Evolutionary conservation across 92 coral and sea anemone genomes (phyloP).

Genomic region (Phenganax subtilis): DNA sequence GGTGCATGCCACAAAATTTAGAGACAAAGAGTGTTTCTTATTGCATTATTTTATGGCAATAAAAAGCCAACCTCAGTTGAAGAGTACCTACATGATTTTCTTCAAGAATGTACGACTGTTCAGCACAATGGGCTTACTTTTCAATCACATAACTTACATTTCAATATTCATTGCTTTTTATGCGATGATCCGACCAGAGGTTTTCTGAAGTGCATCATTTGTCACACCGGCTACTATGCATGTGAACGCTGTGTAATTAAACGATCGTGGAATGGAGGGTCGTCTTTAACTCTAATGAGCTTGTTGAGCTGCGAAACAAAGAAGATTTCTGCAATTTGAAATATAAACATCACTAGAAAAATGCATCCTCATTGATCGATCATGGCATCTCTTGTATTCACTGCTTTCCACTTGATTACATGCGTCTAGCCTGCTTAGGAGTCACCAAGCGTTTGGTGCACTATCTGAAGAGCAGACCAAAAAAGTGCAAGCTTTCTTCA

Average conservation of each 20-base stretch:
- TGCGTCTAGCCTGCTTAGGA: slow-evolving; percentile 5
- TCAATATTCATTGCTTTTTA: not conserved
- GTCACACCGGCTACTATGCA: not conserved
- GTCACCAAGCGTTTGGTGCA: not conserved
- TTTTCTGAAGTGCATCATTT: not conserved
- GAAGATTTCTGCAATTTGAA: not conserved
- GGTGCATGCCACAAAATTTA: no score
- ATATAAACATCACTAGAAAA: not conserved
- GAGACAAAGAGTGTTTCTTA: not conserved
- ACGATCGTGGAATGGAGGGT: slow-evolving; percentile 4
- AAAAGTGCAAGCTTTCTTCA: slow-evolving; percentile 4
- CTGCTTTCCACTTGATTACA: not conserved
- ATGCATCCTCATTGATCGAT: not conserved
- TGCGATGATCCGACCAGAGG: slow-evolving; percentile 8
- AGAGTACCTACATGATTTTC: not conserved
- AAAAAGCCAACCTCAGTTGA: not conserved
- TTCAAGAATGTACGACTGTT: not conserved
- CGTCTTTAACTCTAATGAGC: not conserved
- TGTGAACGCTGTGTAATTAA: not conserved
- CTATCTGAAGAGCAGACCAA: slow-evolving; percentile 1
- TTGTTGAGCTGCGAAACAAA: not conserved
- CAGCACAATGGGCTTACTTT: not conserved
- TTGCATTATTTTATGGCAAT: slow-evolving; percentile 8
- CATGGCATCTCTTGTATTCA: not conserved
- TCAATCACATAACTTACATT: not conserved